Evolutionary conservation across 2,888 invertebrate species (phyloP).

Genomic region (Sisyra terminalis): DNA sequence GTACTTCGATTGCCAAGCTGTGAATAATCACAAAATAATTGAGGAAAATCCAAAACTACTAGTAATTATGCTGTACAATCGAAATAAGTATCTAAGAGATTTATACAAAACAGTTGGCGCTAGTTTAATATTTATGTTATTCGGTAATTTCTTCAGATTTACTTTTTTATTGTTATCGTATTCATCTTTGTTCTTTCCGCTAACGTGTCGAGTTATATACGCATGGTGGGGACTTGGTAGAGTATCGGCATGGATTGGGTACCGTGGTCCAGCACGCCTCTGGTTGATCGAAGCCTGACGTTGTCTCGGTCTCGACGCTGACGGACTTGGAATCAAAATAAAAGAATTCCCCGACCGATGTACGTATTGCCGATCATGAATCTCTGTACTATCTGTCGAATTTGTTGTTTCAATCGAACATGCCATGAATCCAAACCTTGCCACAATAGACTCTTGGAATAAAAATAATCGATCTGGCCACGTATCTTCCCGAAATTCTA

Average conservation of each 20-base stretch:
- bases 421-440: slow-evolving; percentile 81
- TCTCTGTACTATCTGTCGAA: slow-evolving; percentile 23
- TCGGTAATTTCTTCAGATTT: slow-evolving; percentile 15
- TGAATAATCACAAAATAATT: no score
- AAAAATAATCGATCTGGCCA: slow-evolving; percentile 60
- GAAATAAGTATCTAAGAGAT: no score
- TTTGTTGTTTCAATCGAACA: slow-evolving; percentile 46
- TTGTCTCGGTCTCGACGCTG: slow-evolving; percentile 33
- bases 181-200: slow-evolving; percentile 65
- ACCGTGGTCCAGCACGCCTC: slow-evolving; percentile 18
- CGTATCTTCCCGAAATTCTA: slow-evolving; percentile 68
- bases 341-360: slow-evolving; percentile 96
- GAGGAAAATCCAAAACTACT: no score
- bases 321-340: slow-evolving; percentile 61
- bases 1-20: no score
- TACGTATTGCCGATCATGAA: slow-evolving; percentile 73
- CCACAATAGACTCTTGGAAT: slow-evolving; percentile 78
- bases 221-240: slow-evolving; percentile 73
- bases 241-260: slow-evolving; percentile 50
- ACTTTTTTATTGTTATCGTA: slow-evolving; percentile 43
- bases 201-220: slow-evolving; percentile 78
- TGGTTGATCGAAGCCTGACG: slow-evolving; percentile 20
- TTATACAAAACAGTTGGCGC: no score
- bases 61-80: no score
- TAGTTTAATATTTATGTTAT: no score